These are phyloP conservation scores for Ganaspis sp. DNA, from an alignment of 1,140 invertebrate species.

Conservation along the genomic window DNA sequence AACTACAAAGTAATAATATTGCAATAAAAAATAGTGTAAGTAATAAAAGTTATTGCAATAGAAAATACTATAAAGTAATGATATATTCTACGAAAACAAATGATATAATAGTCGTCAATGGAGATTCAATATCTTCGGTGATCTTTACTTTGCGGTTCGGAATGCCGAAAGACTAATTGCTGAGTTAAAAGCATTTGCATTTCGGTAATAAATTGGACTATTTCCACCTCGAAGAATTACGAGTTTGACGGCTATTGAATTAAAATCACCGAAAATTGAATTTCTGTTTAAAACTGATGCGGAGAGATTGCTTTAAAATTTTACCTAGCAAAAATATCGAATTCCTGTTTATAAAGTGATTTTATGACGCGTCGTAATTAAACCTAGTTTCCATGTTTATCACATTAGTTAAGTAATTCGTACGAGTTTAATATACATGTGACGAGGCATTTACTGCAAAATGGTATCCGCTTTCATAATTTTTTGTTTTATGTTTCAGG, in stretches of 20 bases:
- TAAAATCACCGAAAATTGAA: constrained; percentile 57
- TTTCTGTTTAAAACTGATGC: constrained; percentile 53
- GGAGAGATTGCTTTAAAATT: neutral
- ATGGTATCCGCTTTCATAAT: neutral
- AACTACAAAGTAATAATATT: too few relatives aligned
- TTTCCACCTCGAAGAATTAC: constrained; percentile 20
- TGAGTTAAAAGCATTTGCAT: constrained; percentile 19
- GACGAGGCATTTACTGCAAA: too few relatives aligned
- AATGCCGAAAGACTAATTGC: neutral
- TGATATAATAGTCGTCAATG: too few relatives aligned
- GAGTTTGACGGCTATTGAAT: constrained; percentile 16
- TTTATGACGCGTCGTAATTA: neutral
- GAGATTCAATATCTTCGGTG: neutral
- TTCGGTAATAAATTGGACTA: constrained; percentile 21
- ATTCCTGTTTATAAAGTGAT: neutral
- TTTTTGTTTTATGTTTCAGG: neutral
- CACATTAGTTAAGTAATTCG: neutral
- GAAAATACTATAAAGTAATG: too few relatives aligned
- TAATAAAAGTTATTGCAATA: too few relatives aligned
- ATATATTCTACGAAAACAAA: too few relatives aligned
- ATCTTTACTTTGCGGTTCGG: neutral
- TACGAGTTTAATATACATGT: neutral
- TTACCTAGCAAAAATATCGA: neutral
- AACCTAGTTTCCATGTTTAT: neutral
- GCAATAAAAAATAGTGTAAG: too few relatives aligned